phyloP scores from a whole-genome alignment of 2,888 invertebrate genomes.

The Caenorhabditis afra region DNA sequence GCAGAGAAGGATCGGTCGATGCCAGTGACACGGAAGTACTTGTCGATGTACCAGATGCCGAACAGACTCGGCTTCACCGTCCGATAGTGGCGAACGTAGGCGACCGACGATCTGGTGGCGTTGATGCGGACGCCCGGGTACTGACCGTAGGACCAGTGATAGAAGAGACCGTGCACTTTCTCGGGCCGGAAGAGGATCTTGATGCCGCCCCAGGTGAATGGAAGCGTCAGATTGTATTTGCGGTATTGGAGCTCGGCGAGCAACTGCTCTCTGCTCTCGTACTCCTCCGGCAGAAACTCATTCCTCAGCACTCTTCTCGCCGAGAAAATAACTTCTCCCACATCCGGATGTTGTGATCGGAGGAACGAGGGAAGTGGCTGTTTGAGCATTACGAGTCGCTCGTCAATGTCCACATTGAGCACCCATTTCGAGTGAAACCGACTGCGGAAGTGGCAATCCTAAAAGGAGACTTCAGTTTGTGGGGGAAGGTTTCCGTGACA shows the following conservation, averaged over 20 bases:
- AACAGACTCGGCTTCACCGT: neutral
- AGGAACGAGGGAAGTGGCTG: neutral
- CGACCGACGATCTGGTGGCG: neutral
- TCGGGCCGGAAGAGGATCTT: neutral
- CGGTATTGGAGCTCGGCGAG: neutral
- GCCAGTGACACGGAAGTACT: neutral
- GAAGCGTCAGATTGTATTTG: constrained; percentile 1
- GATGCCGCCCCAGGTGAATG: no score
- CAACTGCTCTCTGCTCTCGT: neutral
- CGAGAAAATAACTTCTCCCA: constrained; percentile 1
- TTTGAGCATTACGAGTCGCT: constrained; percentile 10
- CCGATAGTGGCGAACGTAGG: constrained; percentile 1
- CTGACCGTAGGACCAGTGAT: neutral
- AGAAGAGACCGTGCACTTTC: neutral
- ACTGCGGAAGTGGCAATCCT: constrained; percentile 30
- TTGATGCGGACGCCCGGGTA: neutral
- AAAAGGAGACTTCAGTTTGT: neutral
- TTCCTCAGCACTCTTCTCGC: neutral
- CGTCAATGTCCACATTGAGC: constrained; percentile 27
- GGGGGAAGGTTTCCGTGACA: neutral
- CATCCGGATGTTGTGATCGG: neutral
- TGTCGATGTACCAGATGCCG: neutral
- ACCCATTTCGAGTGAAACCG: constrained; percentile 36
- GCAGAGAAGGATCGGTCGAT: neutral
- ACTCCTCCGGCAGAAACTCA: neutral